Conservation (phyloP, 2,888 invertebrate genomes). For the Dynastes grantii region DNA sequence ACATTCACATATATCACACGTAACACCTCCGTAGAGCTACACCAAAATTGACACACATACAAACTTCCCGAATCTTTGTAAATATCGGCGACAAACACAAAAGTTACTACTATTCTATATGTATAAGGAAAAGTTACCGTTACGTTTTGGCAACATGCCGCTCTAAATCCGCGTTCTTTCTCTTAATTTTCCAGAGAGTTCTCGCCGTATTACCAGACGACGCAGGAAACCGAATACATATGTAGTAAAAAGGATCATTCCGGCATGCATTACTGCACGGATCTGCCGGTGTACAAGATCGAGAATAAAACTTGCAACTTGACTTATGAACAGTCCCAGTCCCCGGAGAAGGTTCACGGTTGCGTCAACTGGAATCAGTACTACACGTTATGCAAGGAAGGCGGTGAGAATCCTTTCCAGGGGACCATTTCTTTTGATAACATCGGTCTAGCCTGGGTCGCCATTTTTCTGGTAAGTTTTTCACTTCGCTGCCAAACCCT, state of each 20-base stretch:
- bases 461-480: constrained; percentile 95
- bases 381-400: constrained; percentile 94
- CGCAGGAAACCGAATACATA: constrained; percentile 96
- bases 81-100: constrained; percentile 27
- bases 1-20: constrained; percentile 3
- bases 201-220: constrained; percentile 90
- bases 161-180: constrained; percentile 34
- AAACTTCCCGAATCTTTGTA: constrained; percentile 25
- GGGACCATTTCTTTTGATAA: constrained; percentile 99
- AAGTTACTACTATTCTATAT: constrained; percentile 14
- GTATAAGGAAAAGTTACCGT: constrained; percentile 22
- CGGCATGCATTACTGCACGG: constrained; percentile 93
- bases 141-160: not conserved
- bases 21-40: not conserved
- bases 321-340: constrained; percentile 69
- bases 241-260: constrained; percentile 94
- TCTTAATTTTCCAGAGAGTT: constrained; percentile 71
- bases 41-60: not conserved
- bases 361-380: constrained; percentile 99
- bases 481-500: not conserved
- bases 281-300: constrained; percentile 86
- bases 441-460: constrained; percentile 99
- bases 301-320: constrained; percentile 85
- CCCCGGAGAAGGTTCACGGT: constrained; percentile 69
- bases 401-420: constrained; percentile 97